Evolutionary conservation across 2,888 invertebrate genomes (phyloP).

Genomic region (Gerris lacustris): DNA sequence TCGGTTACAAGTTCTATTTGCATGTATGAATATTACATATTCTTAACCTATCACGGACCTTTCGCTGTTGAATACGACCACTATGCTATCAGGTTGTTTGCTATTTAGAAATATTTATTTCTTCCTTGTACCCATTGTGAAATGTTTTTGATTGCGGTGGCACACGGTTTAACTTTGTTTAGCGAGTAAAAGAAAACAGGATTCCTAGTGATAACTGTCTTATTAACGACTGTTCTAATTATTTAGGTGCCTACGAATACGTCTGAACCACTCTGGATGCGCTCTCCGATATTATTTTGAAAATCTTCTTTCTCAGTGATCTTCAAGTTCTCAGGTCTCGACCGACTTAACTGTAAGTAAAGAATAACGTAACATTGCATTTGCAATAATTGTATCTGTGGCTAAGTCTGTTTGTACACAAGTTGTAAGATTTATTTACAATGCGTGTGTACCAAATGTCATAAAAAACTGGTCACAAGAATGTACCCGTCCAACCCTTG

Average conservation of each 20-base stretch:
- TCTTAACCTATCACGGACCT: constrained; percentile 3
- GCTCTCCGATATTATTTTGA: background rate
- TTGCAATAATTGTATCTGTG: no score
- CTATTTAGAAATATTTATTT: background rate
- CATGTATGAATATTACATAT: background rate
- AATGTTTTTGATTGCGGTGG: background rate
- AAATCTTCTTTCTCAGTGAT: no score
- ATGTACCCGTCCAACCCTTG: no score
- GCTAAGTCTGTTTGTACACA: no score
- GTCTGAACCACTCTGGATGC: background rate
- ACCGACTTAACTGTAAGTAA: no score
- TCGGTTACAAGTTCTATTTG: background rate
- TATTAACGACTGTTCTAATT: background rate
- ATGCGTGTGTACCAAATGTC: no score
- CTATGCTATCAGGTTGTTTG: constrained; percentile 5
- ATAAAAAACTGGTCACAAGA: no score
- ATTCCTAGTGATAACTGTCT: no score
- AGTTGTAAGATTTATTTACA: no score
- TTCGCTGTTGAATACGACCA: constrained; percentile 5
- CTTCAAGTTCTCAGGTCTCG: no score
- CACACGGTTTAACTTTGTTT: background rate
- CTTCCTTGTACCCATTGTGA: background rate
- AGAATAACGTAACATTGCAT: no score
- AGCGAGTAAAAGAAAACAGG: background rate
- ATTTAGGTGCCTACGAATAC: background rate